A percentile compares a stretch with the other conserved stretches of the same genome.
Conservation (phyloP, 1,140 invertebrate species). For the Nomia melanderi region DNA sequence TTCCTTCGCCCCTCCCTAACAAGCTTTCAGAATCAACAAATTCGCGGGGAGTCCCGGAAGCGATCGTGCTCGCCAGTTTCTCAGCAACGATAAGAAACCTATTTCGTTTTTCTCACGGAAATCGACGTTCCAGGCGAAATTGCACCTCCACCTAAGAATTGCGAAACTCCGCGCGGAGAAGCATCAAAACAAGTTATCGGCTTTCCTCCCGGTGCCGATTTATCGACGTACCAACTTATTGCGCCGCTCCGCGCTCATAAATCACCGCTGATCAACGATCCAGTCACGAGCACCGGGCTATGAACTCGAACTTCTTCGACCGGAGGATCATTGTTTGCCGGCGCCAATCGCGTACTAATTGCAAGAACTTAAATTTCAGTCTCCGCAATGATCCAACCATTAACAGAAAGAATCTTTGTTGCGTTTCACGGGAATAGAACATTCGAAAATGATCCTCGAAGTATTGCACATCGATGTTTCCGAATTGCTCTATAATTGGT, state of each 20-base stretch:
- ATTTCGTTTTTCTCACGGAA: conserved; percentile 39
- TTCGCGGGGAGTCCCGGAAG: background rate
- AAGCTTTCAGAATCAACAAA: conserved; percentile 26
- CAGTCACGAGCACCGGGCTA: conserved; percentile 7
- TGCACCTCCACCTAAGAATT: conserved; percentile 27
- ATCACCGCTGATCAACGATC: conserved; percentile 50
- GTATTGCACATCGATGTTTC: no score
- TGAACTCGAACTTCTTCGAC: conserved; percentile 24
- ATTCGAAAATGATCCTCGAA: no score
- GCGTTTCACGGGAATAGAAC: background rate
- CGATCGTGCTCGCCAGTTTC: conserved; percentile 6
- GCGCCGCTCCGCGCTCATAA: conserved; percentile 49
- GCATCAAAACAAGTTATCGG: conserved; percentile 58
- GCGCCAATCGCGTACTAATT: background rate
- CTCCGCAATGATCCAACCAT: background rate
- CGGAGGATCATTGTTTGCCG: conserved; percentile 45
- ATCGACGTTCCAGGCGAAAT: conserved; percentile 24
- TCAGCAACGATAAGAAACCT: conserved; percentile 8
- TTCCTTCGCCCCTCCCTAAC: conserved; percentile 8
- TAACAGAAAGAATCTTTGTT: background rate
- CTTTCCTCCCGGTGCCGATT: conserved; percentile 45
- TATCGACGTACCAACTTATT: conserved; percentile 59
- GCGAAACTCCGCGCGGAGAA: conserved; percentile 12
- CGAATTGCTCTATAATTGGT: no score
- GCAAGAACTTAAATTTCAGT: background rate